A percentile compares a stretch with the other conserved stretches of the same genome.
Conservation (phyloP, 1,140 invertebrate species). For the Ceratosolen solmsi region DNA sequence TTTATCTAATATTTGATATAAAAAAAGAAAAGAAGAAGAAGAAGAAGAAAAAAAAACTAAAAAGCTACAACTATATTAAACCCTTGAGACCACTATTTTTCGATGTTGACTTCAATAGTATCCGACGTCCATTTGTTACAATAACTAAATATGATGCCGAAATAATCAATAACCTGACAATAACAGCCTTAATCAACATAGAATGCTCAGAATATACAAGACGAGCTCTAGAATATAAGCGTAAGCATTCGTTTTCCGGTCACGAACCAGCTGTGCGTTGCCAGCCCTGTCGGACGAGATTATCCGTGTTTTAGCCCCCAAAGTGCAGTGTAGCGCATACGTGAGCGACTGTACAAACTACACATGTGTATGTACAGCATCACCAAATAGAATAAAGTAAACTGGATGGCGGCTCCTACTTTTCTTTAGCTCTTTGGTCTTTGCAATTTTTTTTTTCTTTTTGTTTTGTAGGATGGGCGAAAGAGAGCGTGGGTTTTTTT, state of each 20-base stretch:
- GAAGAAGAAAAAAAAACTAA: too few species aligned
- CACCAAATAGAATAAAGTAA: background rate
- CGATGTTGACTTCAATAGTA: too few species aligned
- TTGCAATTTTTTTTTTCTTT: background rate
- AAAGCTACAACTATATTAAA: too few species aligned
- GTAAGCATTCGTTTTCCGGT: background rate
- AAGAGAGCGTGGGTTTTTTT: background rate
- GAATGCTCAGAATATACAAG: background rate
- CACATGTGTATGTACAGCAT: background rate
- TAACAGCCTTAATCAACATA: background rate
- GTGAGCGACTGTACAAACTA: background rate
- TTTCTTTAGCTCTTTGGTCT: background rate
- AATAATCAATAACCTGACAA: background rate
- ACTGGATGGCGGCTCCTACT: background rate
- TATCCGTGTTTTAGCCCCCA: constrained; percentile 12
- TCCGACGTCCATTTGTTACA: too few species aligned
- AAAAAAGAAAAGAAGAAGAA: too few species aligned
- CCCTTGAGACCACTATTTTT: too few species aligned
- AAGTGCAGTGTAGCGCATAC: background rate
- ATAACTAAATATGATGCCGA: too few species aligned
- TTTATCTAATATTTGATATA: too few species aligned
- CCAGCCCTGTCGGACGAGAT: constrained; percentile 1
- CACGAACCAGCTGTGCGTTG: background rate
- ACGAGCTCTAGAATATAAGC: background rate
- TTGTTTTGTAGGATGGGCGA: background rate